phyloP scores from a whole-genome alignment of 2,888 invertebrate species.

The Eilema depressum region DNA sequence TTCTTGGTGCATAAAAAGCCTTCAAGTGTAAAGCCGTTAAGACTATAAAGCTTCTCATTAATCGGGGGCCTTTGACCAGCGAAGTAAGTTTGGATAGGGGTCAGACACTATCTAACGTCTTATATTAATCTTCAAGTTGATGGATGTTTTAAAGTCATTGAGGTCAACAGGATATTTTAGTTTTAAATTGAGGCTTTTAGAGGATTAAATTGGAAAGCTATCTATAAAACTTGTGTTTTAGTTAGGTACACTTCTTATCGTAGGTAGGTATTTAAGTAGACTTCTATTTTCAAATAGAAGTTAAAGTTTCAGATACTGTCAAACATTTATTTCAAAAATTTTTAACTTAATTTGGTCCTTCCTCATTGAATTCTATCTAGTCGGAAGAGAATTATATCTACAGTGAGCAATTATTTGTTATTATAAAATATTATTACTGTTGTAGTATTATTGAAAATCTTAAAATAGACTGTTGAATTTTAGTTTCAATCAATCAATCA shows the following conservation, averaged over 20 bases:
- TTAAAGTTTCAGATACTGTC: too few species aligned
- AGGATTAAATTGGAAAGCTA: not conserved
- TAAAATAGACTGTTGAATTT: not conserved
- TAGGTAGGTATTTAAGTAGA: not conserved
- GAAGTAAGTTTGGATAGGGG: conserved; percentile 43
- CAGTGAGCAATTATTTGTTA: too few species aligned
- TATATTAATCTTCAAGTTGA: conserved; percentile 59
- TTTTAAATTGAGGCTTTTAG: conserved; percentile 10
- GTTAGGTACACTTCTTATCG: not conserved
- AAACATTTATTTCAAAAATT: not conserved
- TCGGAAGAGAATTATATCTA: too few species aligned
- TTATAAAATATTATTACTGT: too few species aligned
- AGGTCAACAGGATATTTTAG: conserved; percentile 1
- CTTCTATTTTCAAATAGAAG: too few species aligned
- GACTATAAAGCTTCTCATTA: conserved; percentile 51
- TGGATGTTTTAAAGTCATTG: conserved; percentile 38
- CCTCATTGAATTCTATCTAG: too few species aligned
- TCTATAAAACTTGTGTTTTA: not conserved
- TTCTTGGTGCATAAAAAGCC: conserved; percentile 11
- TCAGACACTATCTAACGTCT: conserved; percentile 55
- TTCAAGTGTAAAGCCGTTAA: conserved; percentile 46
- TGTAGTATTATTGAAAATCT: too few species aligned
- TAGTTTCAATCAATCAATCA: too few species aligned
- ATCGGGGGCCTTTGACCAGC: conserved; percentile 51
- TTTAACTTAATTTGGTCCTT: not conserved